Percentiles rank a stretch among this genome's conserved stretches.
phyloP scores from a whole-genome alignment of 2,113 vertebrate species.

The Phycodurus eques region DNA sequence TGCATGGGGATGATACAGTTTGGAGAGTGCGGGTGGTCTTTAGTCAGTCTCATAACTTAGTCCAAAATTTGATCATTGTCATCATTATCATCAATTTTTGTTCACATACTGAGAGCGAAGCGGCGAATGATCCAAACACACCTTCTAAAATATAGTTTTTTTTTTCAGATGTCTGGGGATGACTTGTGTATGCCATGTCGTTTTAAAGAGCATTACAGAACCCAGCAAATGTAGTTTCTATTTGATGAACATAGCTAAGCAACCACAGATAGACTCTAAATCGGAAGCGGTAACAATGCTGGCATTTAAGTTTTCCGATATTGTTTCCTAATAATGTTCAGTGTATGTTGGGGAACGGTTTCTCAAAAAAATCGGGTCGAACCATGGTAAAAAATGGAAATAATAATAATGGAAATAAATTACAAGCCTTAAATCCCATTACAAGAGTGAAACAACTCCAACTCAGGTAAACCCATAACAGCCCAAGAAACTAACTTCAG shows the following conservation, averaged over 20 bases:
- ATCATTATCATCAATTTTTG: conserved; percentile 13
- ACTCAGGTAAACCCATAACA: conserved; percentile 40
- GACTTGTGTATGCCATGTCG: not conserved
- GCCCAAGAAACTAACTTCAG: conserved; percentile 52
- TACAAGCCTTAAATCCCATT: not conserved
- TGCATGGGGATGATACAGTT: conserved; percentile 50
- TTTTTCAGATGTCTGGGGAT: no score
- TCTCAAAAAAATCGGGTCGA: not conserved
- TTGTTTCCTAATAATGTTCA: no score
- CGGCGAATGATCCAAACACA: not conserved
- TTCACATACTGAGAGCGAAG: not conserved
- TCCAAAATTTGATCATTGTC: conserved; percentile 49
- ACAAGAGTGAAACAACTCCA: conserved; percentile 23
- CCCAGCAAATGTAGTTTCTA: not conserved
- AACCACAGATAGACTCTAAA: not conserved
- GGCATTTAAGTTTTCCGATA: not conserved
- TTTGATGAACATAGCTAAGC: not conserved
- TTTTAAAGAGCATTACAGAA: not conserved
- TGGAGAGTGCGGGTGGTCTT: conserved; percentile 65
- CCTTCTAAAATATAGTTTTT: not conserved
- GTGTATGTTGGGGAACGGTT: no score
- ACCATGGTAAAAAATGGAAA: not conserved
- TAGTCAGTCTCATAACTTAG: conserved; percentile 46
- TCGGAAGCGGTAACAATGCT: not conserved
- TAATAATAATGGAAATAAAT: no score